A percentile compares a stretch with the other conserved stretches of the same genome.
These are phyloP conservation scores for Archaeoteleia sp. DNA, from an alignment of 2,888 invertebrate genomes.

Conservation along the genomic window DNA sequence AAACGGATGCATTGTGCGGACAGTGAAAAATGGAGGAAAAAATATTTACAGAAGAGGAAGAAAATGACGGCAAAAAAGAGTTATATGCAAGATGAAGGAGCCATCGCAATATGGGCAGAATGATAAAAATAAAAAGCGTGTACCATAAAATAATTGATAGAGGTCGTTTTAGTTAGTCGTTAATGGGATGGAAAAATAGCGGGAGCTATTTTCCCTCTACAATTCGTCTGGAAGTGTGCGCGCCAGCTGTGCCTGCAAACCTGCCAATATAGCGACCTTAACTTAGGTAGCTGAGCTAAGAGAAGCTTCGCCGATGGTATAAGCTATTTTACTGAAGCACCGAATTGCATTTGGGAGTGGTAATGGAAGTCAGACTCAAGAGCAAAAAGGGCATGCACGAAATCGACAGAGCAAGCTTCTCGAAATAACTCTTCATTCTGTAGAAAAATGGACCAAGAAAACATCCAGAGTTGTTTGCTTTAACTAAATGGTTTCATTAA, in stretches of 20 bases:
- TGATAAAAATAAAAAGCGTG: slow-evolving; percentile 63
- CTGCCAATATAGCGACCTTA: slow-evolving; percentile 45
- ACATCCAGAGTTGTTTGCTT: slow-evolving; percentile 2
- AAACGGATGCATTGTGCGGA: no score
- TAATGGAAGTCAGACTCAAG: slow-evolving; percentile 40
- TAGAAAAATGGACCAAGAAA: slow-evolving; percentile 2
- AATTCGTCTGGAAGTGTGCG: slow-evolving; percentile 33
- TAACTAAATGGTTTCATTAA: slow-evolving; percentile 7
- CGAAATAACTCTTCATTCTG: slow-evolving; percentile 25
- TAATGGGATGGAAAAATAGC: slow-evolving; percentile 72
- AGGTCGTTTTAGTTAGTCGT: slow-evolving; percentile 67
- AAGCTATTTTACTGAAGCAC: slow-evolving; percentile 35
- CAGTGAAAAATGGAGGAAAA: no score
- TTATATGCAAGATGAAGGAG: slow-evolving; percentile 17
- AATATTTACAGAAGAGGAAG: no score
- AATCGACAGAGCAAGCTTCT: slow-evolving; percentile 9
- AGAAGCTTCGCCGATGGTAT: slow-evolving; percentile 33
- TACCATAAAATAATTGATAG: slow-evolving; percentile 69
- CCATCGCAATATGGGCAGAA: slow-evolving; percentile 44
- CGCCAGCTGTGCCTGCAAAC: slow-evolving; percentile 19
- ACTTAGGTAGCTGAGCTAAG: slow-evolving; percentile 32
- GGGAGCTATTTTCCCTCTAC: slow-evolving; percentile 60
- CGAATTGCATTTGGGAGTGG: slow-evolving; percentile 35
- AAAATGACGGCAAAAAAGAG: no score
- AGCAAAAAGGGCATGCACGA: slow-evolving; percentile 25